Conservation (phyloP, 2,888 invertebrate genomes). For the Tinea pellionella region DNA sequence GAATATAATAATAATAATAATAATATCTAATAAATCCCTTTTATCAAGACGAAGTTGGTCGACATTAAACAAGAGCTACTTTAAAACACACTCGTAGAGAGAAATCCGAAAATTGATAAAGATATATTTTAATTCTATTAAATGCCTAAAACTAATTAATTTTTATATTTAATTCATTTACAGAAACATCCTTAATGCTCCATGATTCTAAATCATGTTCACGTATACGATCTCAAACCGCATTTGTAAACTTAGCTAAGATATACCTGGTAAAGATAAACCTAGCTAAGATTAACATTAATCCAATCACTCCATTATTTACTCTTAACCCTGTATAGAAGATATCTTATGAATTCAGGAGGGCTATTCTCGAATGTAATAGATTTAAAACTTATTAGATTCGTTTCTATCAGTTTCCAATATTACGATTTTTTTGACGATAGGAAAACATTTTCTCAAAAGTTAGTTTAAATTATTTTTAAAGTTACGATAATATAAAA, state of each 20-base stretch:
- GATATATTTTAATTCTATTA: constrained; percentile 67
- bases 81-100: constrained; percentile 67
- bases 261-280: constrained; percentile 23
- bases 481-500: no score
- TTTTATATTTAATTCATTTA: constrained; percentile 21
- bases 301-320: constrained; percentile 15
- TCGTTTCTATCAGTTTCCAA: no score
- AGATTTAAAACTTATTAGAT: no score
- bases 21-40: constrained; percentile 56
- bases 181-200: neutral
- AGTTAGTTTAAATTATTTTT: no score
- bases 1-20: constrained; percentile 53
- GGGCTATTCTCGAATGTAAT: no score
- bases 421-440: no score
- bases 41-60: constrained; percentile 68
- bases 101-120: constrained; percentile 68
- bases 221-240: constrained; percentile 66
- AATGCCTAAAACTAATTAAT: constrained; percentile 55
- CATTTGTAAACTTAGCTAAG: constrained; percentile 34
- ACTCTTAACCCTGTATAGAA: constrained; percentile 52
- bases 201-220: constrained; percentile 65
- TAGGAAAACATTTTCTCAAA: no score
- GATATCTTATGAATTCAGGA: constrained; percentile 16
- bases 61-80: constrained; percentile 67
- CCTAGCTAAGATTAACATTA: neutral